These are phyloP conservation scores for Cuniculus paca DNA, from an alignment of 2,797 vertebrate genomes.

Conservation along the genomic window DNA sequence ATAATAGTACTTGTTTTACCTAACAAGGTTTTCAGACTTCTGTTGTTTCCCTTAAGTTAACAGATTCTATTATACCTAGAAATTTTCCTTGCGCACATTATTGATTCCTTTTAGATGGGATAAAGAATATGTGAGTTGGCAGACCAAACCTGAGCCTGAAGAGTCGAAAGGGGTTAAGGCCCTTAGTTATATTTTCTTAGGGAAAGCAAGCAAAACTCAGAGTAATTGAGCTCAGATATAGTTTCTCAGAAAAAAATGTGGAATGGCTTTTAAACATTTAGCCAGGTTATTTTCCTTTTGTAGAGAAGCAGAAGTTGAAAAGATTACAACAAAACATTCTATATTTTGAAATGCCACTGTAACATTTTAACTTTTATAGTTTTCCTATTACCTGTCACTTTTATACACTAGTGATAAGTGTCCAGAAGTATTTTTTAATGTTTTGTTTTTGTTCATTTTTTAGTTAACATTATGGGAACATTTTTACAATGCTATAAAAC, in stretches of 20 bases:
- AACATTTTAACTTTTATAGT: conserved; percentile 21
- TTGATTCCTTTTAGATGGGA: not conserved
- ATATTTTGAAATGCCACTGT: not conserved
- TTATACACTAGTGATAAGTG: not conserved
- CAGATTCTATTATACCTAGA: conserved; percentile 15
- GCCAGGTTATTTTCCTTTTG: not conserved
- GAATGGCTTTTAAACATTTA: not conserved
- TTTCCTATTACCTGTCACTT: conserved; percentile 14
- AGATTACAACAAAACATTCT: not conserved
- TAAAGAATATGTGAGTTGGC: not conserved
- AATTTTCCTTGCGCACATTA: not conserved
- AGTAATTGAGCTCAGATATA: not conserved
- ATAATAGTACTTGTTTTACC: conserved; percentile 15
- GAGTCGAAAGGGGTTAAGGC: not conserved
- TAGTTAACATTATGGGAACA: conserved; percentile 25
- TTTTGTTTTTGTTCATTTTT: conserved; percentile 13
- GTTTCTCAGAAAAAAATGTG: not conserved
- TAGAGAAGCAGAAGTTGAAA: conserved; percentile 36
- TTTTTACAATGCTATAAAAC: conserved; percentile 19
- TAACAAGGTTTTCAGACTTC: conserved; percentile 34
- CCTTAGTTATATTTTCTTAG: not conserved
- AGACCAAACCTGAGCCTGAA: conserved; percentile 6
- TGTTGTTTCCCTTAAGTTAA: not conserved
- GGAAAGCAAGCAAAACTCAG: not conserved
- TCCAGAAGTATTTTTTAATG: conserved; percentile 55